Conservation (phyloP, 2,113 vertebrate species). For the Falcunculus frontatus region DNA sequence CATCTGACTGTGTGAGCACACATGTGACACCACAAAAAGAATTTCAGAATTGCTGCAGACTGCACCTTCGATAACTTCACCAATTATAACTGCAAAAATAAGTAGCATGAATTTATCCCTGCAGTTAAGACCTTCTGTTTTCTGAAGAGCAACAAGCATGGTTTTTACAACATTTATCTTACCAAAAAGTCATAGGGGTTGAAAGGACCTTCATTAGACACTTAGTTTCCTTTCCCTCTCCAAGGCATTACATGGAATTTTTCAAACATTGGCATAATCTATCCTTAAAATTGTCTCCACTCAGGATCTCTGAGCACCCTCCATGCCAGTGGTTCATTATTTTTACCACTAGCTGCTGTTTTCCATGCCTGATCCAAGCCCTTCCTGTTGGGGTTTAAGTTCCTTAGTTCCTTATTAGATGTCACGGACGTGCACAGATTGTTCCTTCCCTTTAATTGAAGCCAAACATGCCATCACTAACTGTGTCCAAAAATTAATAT, state of each 20-base stretch:
- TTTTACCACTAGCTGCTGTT: not conserved
- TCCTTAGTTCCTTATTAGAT: not conserved
- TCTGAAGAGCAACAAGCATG: not conserved
- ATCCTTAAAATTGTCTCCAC: not conserved
- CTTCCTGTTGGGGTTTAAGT: not conserved
- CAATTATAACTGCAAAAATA: not conserved
- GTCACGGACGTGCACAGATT: not conserved
- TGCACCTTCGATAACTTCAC: not conserved
- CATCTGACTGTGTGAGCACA: not conserved
- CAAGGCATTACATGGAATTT: not conserved
- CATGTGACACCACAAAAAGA: slow-evolving; percentile 13
- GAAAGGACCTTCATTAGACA: not conserved
- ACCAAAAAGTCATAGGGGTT: not conserved
- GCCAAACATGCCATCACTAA: not conserved
- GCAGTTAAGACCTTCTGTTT: not conserved
- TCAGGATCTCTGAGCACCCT: not conserved
- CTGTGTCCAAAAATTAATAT: not conserved
- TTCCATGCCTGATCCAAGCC: not conserved
- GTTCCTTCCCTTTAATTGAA: not conserved
- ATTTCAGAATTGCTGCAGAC: not conserved
- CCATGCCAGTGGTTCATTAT: not conserved
- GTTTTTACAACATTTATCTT: not conserved
- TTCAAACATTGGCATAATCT: not conserved
- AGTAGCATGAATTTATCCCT: not conserved
- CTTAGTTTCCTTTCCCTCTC: not conserved